A percentile compares a stretch with the other conserved stretches of the same genome.
phyloP scores from a whole-genome alignment of 2,797 vertebrate genomes.

The Catamblyrhynchus diadema region DNA sequence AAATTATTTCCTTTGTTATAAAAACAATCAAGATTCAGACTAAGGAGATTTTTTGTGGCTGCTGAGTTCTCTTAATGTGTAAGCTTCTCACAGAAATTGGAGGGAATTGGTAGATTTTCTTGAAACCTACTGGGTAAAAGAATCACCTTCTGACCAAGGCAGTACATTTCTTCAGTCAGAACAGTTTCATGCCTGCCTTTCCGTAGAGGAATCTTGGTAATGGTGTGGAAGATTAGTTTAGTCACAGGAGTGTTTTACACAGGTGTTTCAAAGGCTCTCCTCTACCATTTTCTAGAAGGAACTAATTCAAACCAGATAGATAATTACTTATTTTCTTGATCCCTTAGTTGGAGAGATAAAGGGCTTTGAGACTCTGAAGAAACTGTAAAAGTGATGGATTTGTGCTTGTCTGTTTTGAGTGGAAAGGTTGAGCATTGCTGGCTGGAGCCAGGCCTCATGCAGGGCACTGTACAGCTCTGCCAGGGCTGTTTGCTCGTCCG shows the following conservation, averaged over 20 bases:
- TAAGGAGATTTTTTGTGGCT: not conserved
- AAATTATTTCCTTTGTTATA: not conserved
- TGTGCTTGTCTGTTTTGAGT: not conserved
- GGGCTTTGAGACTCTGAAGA: not conserved
- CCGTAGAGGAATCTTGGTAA: not conserved
- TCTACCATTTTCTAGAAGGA: conserved; percentile 18
- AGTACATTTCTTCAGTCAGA: not conserved
- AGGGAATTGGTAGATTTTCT: not conserved
- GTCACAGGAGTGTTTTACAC: not conserved
- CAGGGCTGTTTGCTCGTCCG: not conserved
- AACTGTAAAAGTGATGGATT: not conserved
- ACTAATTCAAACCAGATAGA: not conserved
- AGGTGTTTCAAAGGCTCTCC: conserved; percentile 23
- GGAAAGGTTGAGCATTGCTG: not conserved
- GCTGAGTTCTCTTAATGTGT: not conserved
- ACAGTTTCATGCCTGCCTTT: not conserved
- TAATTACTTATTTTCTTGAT: not conserved
- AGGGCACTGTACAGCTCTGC: not conserved
- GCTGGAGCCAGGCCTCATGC: not conserved
- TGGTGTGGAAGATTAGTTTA: conserved; percentile 20
- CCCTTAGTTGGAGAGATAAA: not conserved
- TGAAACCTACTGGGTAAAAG: not conserved
- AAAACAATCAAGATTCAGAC: not conserved
- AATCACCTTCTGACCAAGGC: not conserved
- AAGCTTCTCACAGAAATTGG: not conserved